phyloP scores from a whole-genome alignment of 2,888 invertebrate species.

The Phaonia tiefii region DNA sequence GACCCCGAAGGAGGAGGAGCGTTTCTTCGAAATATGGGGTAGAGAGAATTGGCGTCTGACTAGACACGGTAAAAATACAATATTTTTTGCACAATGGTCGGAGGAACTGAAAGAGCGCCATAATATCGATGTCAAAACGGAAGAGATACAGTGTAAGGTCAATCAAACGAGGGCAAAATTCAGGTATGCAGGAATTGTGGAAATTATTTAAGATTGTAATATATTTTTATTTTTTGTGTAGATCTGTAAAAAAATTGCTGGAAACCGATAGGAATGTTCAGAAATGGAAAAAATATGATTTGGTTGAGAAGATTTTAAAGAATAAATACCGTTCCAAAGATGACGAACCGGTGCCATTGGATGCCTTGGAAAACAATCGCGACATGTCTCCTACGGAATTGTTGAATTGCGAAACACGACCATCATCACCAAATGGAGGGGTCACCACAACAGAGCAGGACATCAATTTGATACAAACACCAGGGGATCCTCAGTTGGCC shows the following conservation, averaged over 20 bases:
- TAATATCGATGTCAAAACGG: constrained; percentile 75
- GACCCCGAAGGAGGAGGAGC: constrained; percentile 76
- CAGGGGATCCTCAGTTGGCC: constrained; percentile 50
- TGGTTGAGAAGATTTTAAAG: constrained; percentile 74
- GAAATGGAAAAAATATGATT: constrained; percentile 76
- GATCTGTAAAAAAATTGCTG: constrained; percentile 71
- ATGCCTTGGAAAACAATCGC: constrained; percentile 75
- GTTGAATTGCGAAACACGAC: constrained; percentile 49
- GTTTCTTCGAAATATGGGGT: constrained; percentile 77
- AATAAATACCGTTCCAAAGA: constrained; percentile 75
- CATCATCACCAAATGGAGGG: constrained; percentile 52
- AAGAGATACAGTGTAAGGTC: constrained; percentile 76
- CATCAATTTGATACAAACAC: constrained; percentile 52
- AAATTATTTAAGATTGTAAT: background rate
- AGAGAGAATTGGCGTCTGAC: constrained; percentile 77
- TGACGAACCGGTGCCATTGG: constrained; percentile 76
- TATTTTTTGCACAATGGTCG: constrained; percentile 75
- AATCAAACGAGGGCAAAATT: constrained; percentile 77
- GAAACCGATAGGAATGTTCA: constrained; percentile 69
- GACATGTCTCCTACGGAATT: constrained; percentile 73
- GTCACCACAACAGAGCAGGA: constrained; percentile 64
- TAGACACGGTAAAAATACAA: constrained; percentile 75
- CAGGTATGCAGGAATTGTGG: constrained; percentile 69
- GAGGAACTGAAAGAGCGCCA: constrained; percentile 74
- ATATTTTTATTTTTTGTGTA: background rate